Percentiles rank a stretch among this genome's conserved stretches.
phyloP scores from a whole-genome alignment of 1,140 invertebrate species.

The Ostrea edulis region DNA sequence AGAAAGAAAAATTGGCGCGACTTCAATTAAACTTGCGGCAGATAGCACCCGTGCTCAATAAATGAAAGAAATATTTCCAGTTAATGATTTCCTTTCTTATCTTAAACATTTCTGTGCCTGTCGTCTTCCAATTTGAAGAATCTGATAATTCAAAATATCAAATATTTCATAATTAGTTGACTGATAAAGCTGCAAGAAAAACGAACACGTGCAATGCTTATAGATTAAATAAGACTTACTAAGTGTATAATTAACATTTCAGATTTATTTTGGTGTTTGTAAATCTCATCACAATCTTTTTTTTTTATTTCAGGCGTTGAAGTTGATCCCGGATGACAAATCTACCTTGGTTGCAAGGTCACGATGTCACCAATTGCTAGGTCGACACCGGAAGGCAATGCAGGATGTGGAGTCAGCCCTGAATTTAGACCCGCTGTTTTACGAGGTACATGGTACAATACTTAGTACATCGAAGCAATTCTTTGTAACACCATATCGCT shows the following conservation, averaged over 20 bases:
- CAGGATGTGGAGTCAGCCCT: constrained; percentile 91
- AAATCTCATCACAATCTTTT: too few relatives aligned
- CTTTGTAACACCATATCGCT: too few relatives aligned
- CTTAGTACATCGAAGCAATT: too few relatives aligned
- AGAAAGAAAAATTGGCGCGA: neutral
- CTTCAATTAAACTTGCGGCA: neutral
- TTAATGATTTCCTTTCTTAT: neutral
- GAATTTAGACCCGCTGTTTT: constrained; percentile 81
- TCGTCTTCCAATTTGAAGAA: too few relatives aligned
- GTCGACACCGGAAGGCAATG: constrained; percentile 89
- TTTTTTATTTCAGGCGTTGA: constrained; percentile 80
- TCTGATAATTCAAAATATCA: too few relatives aligned
- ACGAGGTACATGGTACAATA: constrained; percentile 45
- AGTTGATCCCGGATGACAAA: constrained; percentile 90
- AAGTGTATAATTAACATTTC: too few relatives aligned
- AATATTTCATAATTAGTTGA: too few relatives aligned
- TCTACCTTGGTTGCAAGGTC: constrained; percentile 90
- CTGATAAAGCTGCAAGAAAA: too few relatives aligned
- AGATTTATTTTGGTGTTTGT: too few relatives aligned
- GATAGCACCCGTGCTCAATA: neutral
- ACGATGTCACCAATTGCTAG: constrained; percentile 91
- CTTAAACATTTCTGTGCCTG: too few relatives aligned
- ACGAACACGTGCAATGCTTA: too few relatives aligned
- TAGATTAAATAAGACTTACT: too few relatives aligned
- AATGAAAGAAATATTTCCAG: neutral